Conservation (phyloP, 1,140 invertebrate genomes). For the Pemphigus obesinymphae region DNA sequence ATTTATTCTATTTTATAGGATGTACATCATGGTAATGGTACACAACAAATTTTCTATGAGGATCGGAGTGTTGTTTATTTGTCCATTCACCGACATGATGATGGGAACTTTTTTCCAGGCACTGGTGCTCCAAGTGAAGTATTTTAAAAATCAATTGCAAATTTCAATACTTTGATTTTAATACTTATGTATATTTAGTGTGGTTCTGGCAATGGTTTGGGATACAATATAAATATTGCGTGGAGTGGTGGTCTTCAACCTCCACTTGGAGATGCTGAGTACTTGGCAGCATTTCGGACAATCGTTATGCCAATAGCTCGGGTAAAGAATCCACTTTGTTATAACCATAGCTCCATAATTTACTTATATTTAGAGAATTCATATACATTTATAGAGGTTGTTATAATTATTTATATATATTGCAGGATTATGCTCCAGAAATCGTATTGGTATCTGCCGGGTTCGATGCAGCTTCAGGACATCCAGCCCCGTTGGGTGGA, state of each 20-base stretch:
- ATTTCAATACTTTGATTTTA: not conserved
- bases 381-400: not conserved
- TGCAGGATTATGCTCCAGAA: slow-evolving; percentile 84
- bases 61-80: slow-evolving; percentile 92
- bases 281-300: slow-evolving; percentile 91
- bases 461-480: slow-evolving; percentile 93
- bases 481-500: slow-evolving; percentile 89
- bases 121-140: slow-evolving; percentile 82
- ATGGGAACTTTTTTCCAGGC: slow-evolving; percentile 99
- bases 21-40: slow-evolving; percentile 99
- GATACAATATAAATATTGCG: slow-evolving; percentile 94
- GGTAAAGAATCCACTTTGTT: slow-evolving; percentile 48
- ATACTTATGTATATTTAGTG: slow-evolving; percentile 54
- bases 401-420: slow-evolving; percentile 40
- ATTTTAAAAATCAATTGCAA: not conserved
- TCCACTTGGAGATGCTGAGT: slow-evolving; percentile 94
- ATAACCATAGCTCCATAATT: not conserved
- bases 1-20: slow-evolving; percentile 61
- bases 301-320: slow-evolving; percentile 89
- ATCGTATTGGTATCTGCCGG: slow-evolving; percentile 94
- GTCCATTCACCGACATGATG: slow-evolving; percentile 97
- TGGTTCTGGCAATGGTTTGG: slow-evolving; percentile 84
- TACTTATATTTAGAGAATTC: too few relatives aligned
- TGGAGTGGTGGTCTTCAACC: slow-evolving; percentile 89
- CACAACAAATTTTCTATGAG: slow-evolving; percentile 97